phyloP scores from a whole-genome alignment of 1,140 invertebrate genomes.

The Zaprionus africanus region DNA sequence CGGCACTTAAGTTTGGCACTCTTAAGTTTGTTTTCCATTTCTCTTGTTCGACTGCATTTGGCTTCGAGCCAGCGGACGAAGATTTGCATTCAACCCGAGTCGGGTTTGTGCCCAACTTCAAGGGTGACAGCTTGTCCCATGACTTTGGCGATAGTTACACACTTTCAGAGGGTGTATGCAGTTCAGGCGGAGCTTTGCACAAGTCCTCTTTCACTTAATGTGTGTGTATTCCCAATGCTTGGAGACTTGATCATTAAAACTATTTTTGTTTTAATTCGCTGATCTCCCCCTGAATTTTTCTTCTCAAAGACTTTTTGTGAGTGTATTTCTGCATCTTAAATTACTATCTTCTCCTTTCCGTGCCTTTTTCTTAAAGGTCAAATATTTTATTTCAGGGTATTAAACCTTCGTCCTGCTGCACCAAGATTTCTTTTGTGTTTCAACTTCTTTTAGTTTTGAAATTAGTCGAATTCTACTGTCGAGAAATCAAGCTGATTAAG shows the following conservation, averaged over 20 bases:
- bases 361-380: too few species aligned
- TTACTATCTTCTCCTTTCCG: too few species aligned
- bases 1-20: conserved; percentile 57
- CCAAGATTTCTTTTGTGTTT: not conserved
- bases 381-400: not conserved
- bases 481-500: not conserved
- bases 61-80: conserved; percentile 47
- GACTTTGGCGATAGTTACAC: not conserved
- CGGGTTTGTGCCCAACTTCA: not conserved
- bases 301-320: too few species aligned
- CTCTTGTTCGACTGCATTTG: conserved; percentile 26
- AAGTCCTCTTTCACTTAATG: not conserved
- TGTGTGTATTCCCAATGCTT: not conserved
- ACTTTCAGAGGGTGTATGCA: not conserved
- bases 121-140: not conserved
- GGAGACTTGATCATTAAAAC: too few species aligned
- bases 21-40: conserved; percentile 22
- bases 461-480: not conserved
- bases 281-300: too few species aligned
- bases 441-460: not conserved
- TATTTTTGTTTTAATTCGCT: too few species aligned
- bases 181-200: not conserved
- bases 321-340: too few species aligned
- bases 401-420: not conserved
- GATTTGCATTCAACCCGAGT: conserved; percentile 51